phyloP scores from a whole-genome alignment of 2,888 invertebrate species.

The Dasysyrphus tricinctus region DNA sequence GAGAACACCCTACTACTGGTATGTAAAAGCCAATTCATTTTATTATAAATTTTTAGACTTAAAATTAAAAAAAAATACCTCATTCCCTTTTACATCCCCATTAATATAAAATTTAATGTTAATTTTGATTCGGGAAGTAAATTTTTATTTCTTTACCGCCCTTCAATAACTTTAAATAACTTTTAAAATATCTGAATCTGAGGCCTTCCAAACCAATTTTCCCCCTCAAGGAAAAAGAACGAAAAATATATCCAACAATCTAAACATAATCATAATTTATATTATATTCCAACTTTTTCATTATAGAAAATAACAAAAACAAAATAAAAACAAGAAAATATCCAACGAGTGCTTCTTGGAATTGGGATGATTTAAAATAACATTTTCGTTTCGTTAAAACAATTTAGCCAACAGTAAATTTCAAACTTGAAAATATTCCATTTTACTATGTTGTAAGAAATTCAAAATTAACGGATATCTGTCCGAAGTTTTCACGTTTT shows the following conservation, averaged over 20 bases:
- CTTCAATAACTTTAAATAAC: not conserved
- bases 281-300: not conserved
- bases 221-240: not conserved
- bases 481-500: conserved; percentile 58
- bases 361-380: conserved; percentile 6
- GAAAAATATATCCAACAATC: not conserved
- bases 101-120: conserved; percentile 4
- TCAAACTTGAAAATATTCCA: conserved; percentile 40
- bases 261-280: not conserved
- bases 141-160: conserved; percentile 4
- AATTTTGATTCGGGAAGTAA: not conserved
- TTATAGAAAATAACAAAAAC: not conserved
- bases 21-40: too few species aligned
- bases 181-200: not conserved
- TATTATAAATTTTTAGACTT: too few species aligned
- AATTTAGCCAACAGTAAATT: conserved; percentile 53
- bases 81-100: not conserved
- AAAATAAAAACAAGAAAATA: not conserved
- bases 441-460: conserved; percentile 43
- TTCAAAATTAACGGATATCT: conserved; percentile 65
- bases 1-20: too few species aligned
- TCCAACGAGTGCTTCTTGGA: not conserved
- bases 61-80: too few species aligned
- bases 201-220: not conserved
- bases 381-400: conserved; percentile 37